Conservation (phyloP, 2,797 vertebrate genomes). For the Odontamblyopus lacepedii region DNA sequence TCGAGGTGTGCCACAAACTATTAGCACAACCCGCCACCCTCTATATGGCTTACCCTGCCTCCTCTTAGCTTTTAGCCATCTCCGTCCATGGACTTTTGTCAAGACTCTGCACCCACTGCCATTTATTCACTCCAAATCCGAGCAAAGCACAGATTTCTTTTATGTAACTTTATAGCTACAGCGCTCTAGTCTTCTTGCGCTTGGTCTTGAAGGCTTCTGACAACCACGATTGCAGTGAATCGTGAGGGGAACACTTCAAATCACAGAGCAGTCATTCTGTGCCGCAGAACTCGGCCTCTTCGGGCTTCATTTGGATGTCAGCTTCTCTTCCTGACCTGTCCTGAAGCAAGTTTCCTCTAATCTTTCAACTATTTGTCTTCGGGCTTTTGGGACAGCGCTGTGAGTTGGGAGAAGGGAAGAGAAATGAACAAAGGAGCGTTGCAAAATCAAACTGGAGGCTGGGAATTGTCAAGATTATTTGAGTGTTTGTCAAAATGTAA, state of each 20-base stretch:
- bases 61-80: conserved; percentile 40
- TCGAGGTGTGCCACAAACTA: conserved; percentile 45
- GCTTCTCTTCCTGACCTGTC: conserved; percentile 35
- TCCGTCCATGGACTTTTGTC: conserved; percentile 28
- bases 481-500: neutral
- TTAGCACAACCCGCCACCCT: conserved; percentile 33
- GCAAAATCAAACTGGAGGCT: conserved; percentile 33
- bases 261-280: conserved; percentile 21
- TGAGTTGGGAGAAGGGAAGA: conserved; percentile 16
- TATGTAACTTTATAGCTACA: neutral
- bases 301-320: conserved; percentile 19
- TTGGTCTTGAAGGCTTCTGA: conserved; percentile 7
- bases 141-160: neutral
- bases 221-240: conserved; percentile 6
- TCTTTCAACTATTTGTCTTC: conserved; percentile 31
- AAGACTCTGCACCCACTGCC: conserved; percentile 1
- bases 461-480: conserved; percentile 9
- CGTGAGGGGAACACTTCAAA: conserved; percentile 11
- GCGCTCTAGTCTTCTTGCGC: conserved; percentile 2
- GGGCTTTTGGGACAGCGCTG: conserved; percentile 22
- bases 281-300: conserved; percentile 13
- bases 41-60: conserved; percentile 27
- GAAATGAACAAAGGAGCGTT: conserved; percentile 28
- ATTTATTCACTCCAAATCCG: neutral
- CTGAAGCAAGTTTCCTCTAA: conserved; percentile 28